Evolutionary conservation across 2,888 invertebrate species (phyloP).

Genomic region (Cryptus viduatorius): DNA sequence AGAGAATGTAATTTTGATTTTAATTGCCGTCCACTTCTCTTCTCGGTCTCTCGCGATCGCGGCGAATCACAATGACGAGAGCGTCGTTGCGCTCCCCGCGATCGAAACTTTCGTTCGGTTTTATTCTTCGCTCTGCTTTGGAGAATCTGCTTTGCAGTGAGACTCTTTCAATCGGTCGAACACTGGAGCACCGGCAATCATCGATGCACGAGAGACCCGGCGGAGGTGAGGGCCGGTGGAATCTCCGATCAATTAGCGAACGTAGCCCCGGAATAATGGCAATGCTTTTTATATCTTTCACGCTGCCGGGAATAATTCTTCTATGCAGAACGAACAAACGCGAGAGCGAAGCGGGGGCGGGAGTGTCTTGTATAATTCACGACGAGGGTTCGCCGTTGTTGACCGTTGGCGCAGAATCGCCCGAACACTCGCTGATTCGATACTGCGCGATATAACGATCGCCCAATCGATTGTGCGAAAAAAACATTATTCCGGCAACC

Average conservation of each 20-base stretch:
- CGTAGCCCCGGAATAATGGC: conserved; percentile 52
- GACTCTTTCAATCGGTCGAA: conserved; percentile 15
- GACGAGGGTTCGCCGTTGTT: conserved; percentile 21
- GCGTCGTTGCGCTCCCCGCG: conserved; percentile 9
- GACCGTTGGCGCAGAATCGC: conserved; percentile 8
- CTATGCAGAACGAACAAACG: conserved; percentile 8
- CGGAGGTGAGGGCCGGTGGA: neutral
- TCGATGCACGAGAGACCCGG: neutral
- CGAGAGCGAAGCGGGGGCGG: neutral
- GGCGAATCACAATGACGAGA: conserved; percentile 54
- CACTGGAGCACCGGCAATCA: conserved; percentile 6
- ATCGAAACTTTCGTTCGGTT: conserved; percentile 46
- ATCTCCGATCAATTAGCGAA: conserved; percentile 54
- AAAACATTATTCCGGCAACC: neutral
- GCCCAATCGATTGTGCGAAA: neutral
- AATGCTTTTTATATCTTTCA: conserved; percentile 46
- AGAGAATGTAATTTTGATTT: conserved; percentile 53
- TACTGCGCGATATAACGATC: neutral
- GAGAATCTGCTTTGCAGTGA: conserved; percentile 10
- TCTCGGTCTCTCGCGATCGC: conserved; percentile 43
- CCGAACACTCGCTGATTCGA: neutral
- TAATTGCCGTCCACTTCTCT: conserved; percentile 50
- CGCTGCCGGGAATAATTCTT: conserved; percentile 17
- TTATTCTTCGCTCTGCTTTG: conserved; percentile 23
- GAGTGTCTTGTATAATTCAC: conserved; percentile 47